Evolutionary conservation across 2,797 vertebrate genomes (phyloP).

Genomic region (Knipowitschia caucasica): DNA sequence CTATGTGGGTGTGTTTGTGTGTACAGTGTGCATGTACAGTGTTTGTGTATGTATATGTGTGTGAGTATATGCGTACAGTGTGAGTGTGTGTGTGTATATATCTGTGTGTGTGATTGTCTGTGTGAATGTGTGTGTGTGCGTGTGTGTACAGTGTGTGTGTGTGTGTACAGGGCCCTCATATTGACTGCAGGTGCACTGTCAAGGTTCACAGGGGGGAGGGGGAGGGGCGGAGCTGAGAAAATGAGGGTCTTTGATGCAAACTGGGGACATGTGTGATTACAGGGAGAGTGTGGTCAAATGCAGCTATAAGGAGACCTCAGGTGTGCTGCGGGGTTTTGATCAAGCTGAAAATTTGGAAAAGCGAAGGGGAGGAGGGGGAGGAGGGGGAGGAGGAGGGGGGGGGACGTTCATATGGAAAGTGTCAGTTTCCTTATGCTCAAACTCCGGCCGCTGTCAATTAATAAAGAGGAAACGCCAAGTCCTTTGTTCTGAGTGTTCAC

Average conservation of each 20-base stretch:
- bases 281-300: constrained; percentile 36
- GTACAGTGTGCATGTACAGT: too few species aligned
- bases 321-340: constrained; percentile 21
- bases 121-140: constrained; percentile 27
- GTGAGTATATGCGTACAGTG: too few species aligned
- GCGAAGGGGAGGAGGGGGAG: neutral
- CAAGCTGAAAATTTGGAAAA: neutral
- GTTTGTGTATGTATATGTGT: too few species aligned
- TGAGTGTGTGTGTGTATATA: too few species aligned
- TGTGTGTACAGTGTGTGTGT: constrained; percentile 23
- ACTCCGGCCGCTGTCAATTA: neutral
- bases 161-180: constrained; percentile 50
- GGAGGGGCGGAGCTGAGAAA: constrained; percentile 54
- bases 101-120: too few species aligned
- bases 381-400: neutral
- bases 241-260: constrained; percentile 65
- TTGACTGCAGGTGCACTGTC: constrained; percentile 62
- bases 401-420: neutral
- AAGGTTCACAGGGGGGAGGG: constrained; percentile 43
- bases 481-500: too few species aligned
- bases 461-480: too few species aligned
- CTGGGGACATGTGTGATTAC: constrained; percentile 62
- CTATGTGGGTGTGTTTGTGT: constrained; percentile 10
- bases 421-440: neutral
- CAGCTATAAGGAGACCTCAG: constrained; percentile 40